Percentiles rank a stretch among this genome's conserved stretches.
These are phyloP conservation scores for Mesorhabditis spiculigera DNA, from an alignment of 2,888 invertebrate genomes.

Conservation along the genomic window DNA sequence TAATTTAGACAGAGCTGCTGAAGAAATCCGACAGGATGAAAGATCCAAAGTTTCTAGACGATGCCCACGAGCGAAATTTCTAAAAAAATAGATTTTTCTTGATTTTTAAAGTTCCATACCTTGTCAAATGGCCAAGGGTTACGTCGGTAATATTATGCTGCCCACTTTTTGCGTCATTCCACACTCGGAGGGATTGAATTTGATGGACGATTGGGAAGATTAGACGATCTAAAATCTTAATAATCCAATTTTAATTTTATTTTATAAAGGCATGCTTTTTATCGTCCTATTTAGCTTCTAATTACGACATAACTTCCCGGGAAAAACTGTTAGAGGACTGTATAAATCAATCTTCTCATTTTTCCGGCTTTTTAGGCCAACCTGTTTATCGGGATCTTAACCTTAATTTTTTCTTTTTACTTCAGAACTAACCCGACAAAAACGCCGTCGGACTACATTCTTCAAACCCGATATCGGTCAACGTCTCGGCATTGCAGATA, in stretches of 20 bases:
- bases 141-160: constrained; percentile 36
- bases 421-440: constrained; percentile 23
- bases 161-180: constrained; percentile 39
- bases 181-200: constrained; percentile 34
- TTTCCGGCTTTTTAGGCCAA: too few species aligned
- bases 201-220: constrained; percentile 3
- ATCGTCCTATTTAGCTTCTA: too few species aligned
- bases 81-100: constrained; percentile 9
- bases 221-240: background rate
- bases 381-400: too few species aligned
- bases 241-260: background rate
- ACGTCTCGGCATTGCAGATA: constrained; percentile 15
- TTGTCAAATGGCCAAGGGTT: constrained; percentile 27
- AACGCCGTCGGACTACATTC: constrained; percentile 33
- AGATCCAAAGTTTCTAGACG: constrained; percentile 33
- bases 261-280: too few species aligned
- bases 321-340: too few species aligned
- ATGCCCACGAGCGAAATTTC: constrained; percentile 16
- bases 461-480: constrained; percentile 40
- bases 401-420: background rate
- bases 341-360: too few species aligned
- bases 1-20: constrained; percentile 16
- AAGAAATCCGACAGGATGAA: constrained; percentile 25
- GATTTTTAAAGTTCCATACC: constrained; percentile 16
- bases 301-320: too few species aligned